Evolutionary conservation across 2,888 invertebrate genomes (phyloP), one percentile per base, ranked within the genome.

Genomic region (Boloria selene): DNA sequence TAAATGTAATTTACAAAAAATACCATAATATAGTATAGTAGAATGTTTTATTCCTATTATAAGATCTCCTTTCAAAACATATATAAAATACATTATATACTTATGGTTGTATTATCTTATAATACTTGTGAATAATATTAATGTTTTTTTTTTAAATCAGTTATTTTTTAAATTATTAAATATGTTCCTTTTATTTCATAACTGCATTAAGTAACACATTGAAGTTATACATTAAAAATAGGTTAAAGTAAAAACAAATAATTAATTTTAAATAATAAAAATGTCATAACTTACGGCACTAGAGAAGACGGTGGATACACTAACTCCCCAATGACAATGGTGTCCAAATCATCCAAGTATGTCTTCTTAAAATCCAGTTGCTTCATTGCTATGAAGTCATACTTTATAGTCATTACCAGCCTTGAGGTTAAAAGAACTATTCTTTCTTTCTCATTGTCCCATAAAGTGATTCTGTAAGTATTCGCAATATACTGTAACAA

Each of bases 401-500:
- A 97, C 81, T 96, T 97, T 66, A 96, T 93, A 7, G 95, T 93
- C 77, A 96, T 93, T 38, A 97, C 87, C 49, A 95, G 93, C 74
- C 95, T 93, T n/a, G 95, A 94, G 3, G 96, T 96, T 26, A 97
- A 87, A 14, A 97, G 82, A 2, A 97, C 91, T 49, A 97, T 93
- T 59, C 96, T 93, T 84, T 97, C 97, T 76, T 96, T 95, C 80
- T 97, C 97, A 78, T 95, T 95, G 79, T 97, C 97, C 97, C 97
- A 97, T 70, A 96, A 93, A 75, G 96, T 97, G 76, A 97, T 97
- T 83, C 97, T 97, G 55, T 26, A 60, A 65, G 44, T 13, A 56
- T 3, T 13, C 18, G 18, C 2, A 44, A 55, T 6, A 22, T 14
- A 44, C 7, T 14, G 17, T 44, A 51, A 22, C 14, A 51, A 26